Evolutionary conservation across 1,140 invertebrate genomes (phyloP).

Genomic region (Plutomurus gul): DNA sequence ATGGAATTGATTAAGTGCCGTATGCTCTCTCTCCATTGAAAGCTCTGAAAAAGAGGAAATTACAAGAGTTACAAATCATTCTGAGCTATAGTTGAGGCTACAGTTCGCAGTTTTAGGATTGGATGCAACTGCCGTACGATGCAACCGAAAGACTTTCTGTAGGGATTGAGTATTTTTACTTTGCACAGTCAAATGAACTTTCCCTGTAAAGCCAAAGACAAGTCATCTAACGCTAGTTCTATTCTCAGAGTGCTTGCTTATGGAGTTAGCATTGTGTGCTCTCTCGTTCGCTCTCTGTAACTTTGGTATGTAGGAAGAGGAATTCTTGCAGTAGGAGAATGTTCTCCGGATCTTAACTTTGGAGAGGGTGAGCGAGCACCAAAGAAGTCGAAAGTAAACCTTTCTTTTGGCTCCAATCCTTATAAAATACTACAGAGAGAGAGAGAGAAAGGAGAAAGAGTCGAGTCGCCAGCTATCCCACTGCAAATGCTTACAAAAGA

Average conservation of each 20-base stretch:
- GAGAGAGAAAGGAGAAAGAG: too few species aligned
- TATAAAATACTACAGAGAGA: neutral
- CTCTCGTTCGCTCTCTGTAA: neutral
- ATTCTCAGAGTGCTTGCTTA: neutral
- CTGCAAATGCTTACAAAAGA: neutral
- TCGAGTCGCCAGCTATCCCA: neutral
- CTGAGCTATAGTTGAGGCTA: neutral
- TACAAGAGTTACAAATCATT: constrained; percentile 24
- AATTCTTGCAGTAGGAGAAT: neutral
- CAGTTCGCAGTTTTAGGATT: neutral
- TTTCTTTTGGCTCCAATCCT: neutral
- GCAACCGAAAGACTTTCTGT: neutral
- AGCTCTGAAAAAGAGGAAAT: neutral
- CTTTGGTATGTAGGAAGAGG: neutral
- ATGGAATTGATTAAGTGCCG: neutral
- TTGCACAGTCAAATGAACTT: neutral
- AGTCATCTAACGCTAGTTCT: too few species aligned
- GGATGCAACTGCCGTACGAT: neutral
- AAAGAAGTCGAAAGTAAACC: constrained; percentile 13
- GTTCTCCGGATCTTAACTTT: neutral
- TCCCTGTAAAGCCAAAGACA: neutral
- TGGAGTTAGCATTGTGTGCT: neutral
- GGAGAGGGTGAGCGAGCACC: neutral
- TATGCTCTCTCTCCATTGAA: neutral
- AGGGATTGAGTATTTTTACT: constrained; percentile 20